These are phyloP conservation scores for Anas georgica DNA, from an alignment of 2,797 vertebrate species.

Conservation along the genomic window DNA sequence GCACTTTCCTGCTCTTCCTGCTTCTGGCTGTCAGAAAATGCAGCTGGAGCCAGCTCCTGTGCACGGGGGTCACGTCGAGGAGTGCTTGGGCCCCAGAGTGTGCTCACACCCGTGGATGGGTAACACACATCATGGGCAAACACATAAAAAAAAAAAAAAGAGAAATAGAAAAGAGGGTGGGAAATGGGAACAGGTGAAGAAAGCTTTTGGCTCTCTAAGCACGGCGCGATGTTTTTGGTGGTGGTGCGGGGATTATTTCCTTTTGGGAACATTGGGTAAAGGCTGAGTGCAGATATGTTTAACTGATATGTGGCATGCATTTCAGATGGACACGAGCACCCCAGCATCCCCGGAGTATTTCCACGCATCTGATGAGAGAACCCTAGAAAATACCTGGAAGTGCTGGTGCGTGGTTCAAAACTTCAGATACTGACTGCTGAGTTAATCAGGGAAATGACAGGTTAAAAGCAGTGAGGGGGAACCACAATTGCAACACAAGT, in stretches of 20 bases:
- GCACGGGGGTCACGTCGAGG: neutral
- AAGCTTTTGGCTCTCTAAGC: neutral
- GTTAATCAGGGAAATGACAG: neutral
- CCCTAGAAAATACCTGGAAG: neutral
- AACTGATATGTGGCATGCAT: too few relatives aligned
- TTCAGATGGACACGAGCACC: too few relatives aligned
- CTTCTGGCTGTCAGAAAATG: neutral
- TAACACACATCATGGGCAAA: neutral
- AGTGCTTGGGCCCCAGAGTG: neutral
- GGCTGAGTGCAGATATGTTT: neutral
- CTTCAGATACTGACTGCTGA: neutral
- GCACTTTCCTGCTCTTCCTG: neutral
- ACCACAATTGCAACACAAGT: neutral
- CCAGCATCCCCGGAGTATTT: neutral
- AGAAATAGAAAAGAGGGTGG: neutral
- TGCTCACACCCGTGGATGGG: neutral
- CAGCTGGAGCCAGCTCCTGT: neutral
- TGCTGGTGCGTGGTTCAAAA: neutral
- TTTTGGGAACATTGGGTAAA: neutral
- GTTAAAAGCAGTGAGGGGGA: neutral
- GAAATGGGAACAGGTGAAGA: neutral
- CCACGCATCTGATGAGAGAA: neutral
- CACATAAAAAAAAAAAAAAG: neutral
- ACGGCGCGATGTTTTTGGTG: too few relatives aligned
- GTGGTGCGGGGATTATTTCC: neutral